These are phyloP conservation scores for Salvator merianae DNA, from an alignment of 2,113 vertebrate species.

Conservation along the genomic window DNA sequence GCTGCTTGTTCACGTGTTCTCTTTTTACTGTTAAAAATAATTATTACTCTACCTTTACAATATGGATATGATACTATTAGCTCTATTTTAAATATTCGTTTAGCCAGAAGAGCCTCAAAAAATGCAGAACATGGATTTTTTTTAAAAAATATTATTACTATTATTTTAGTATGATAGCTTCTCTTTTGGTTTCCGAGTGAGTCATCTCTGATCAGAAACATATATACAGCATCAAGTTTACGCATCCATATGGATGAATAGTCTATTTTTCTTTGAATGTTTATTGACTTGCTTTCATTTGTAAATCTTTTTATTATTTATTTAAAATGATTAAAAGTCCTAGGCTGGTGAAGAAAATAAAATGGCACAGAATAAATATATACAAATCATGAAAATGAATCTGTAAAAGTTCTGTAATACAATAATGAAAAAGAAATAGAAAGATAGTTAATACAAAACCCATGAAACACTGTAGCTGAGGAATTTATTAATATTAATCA, in stretches of 20 bases:
- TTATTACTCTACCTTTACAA: not conserved
- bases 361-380: too few relatives aligned
- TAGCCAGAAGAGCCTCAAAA: not conserved
- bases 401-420: too few relatives aligned
- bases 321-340: too few relatives aligned
- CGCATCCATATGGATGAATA: constrained; percentile 5
- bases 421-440: too few relatives aligned
- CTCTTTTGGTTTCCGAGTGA: not conserved
- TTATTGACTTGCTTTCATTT: constrained; percentile 19
- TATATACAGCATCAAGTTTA: not conserved
- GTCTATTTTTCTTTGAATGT: constrained; percentile 23
- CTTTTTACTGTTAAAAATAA: not conserved
- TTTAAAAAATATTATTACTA: constrained; percentile 27
- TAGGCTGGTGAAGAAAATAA: too few relatives aligned
- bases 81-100: not conserved
- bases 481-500: too few relatives aligned
- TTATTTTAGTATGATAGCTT: too few relatives aligned
- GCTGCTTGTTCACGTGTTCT: not conserved
- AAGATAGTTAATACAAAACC: too few relatives aligned
- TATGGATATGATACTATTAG: not conserved
- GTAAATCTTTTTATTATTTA: constrained; percentile 40
- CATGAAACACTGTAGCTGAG: too few relatives aligned
- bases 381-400: too few relatives aligned
- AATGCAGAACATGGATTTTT: not conserved
- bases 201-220: not conserved